Base-by-base conservation (phyloP, 2,888 invertebrate species). In the Chalcosyrphus nemorum region DNA sequence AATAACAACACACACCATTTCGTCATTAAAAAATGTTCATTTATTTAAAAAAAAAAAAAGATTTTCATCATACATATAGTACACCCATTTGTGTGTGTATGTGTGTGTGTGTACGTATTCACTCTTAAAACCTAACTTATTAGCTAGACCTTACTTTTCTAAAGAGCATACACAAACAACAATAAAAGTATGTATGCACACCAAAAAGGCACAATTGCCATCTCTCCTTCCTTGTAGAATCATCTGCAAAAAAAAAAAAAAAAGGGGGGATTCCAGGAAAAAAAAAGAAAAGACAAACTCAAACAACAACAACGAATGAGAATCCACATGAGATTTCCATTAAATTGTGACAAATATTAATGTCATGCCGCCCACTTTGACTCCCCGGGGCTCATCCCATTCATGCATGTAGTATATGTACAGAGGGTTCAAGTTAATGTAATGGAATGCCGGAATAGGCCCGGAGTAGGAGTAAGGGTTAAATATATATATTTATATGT, bases 311-410 rank as follows among this genome's bases (percentile, higher is more conserved):
- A 66, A 61, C 13, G 27, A 32, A 78, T 41, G 63, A 9, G 59
- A 70, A 54, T 57, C 57, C 71, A 57, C 63, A 78, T 57, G 50
- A 65, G 56, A 71, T 78, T 78, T 61, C 68, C 77, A 77, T 77
- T 77, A 70, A 52, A 68, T 76, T 71, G 71, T 65, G 78, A 78
- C 71, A 78, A 71, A 72, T 71, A 65, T 65, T 78, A 71, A 71
- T 78, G 65, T 54, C 50, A 71, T 71, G 65, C 71, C 57, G 21
- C 70, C 38, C 54, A 32, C 43, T 24, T 63, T 21, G 54, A 43
- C 21, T 29, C 17, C 6, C 21, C 24, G 35, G 13, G 17, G 15
- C 24, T 41, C 43, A 41, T 13, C 52, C 29, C 38, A 7, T 35
- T 17, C 17, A 24, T 21, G 24, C 6, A 35, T 35, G 24, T 29